Evolutionary conservation across 2,888 invertebrate genomes (phyloP), one percentile per base, ranked within the genome.

Genomic region (Microplitis manilae): DNA sequence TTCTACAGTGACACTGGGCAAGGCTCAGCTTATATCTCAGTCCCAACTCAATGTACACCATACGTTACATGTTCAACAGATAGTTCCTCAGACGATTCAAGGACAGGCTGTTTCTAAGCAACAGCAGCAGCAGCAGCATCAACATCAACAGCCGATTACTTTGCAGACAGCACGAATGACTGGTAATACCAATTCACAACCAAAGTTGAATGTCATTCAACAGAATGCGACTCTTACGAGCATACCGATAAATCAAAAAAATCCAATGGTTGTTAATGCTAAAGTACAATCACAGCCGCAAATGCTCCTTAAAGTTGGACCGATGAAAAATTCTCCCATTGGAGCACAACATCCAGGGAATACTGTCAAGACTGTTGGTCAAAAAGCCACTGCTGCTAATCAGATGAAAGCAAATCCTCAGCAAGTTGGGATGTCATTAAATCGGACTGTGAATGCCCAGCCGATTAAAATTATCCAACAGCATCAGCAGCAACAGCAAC

Each of bases 391-490:
- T 62, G 62, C 62, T 15, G 20, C 15, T 13, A 86, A 84, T 50
- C 71, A 84, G 1, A 80, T 82, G 0, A 88, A 87, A 69, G 20
- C 81, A 5, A 86, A 84, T 67, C 80, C 85, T 0, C 88, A 65
- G 13, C 65, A 65, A 59, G 59, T 67, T 15, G 73, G 62, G 15
- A 50, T 67, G 5, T 30, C 65, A 30, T 9, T 71, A 4, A 76
- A 68, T 72, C 76, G 80, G 2, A 50, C 64, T 38, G 67, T 68
- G 0, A 79, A 76, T 71, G 41, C 79, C 1, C 91, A 92, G 83
- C 90, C 92, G 30, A 91, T 93, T 17, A 92, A 93, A 86, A 92
- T 92, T 79, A 91, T 92, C 80, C 92, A 92, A 83, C 82, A 80
- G 59, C 81, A 41, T 8, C 41, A 73, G 30, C 79, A 78, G 65